Evolutionary conservation across 35 echinoderm and acorn worm species (phyloP), one percentile per base, ranked within the genome.

Genomic region (Apostichopus californicus): DNA sequence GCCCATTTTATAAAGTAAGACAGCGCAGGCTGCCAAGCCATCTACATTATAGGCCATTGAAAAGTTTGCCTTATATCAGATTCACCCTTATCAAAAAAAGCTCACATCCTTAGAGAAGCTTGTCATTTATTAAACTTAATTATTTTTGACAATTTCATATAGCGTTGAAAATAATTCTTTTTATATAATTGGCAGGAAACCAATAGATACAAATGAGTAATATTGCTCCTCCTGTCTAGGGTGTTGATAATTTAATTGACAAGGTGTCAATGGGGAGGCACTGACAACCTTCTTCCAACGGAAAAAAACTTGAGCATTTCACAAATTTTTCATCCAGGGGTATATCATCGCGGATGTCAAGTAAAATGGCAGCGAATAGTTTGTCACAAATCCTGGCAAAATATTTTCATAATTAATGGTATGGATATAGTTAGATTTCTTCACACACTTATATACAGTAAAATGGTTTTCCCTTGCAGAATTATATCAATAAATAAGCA

Each of bases 131-230:
- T 54, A 46, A 83, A 54, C n/a, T 56, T 55, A 83, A 83, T 83
- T 83, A 83, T 10, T 14, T 55, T 17, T 83, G 80, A 83, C 80
- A 83, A 83, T 83, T 56, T 68, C 80, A 7, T 13, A 83, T 5
- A 83, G 80, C 34, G 8, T 83, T 46, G 80, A 56, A 83, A 83
- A 8, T 11, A 55, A 55, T 83, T 83, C 80, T 83, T 83, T 83
- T 55, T 83, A 56, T 56, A 83, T 13, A 68, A 83, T 83, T 83
- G 46, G 80, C 80, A 83, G 80, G 80, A 83, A 83, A 55, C 55
- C 80, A 83, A 56, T 20, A 56, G 17, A 83, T 46, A 55, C 80
- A 83, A 83, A 46, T 83, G 80, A 83, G 80, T 83, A 83, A 83
- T 83, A 83, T 57, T 83, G 17, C 80, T 55, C 55, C 80, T 56